Conservation (phyloP, 2,888 invertebrate species). For the Adineta ricciae region DNA sequence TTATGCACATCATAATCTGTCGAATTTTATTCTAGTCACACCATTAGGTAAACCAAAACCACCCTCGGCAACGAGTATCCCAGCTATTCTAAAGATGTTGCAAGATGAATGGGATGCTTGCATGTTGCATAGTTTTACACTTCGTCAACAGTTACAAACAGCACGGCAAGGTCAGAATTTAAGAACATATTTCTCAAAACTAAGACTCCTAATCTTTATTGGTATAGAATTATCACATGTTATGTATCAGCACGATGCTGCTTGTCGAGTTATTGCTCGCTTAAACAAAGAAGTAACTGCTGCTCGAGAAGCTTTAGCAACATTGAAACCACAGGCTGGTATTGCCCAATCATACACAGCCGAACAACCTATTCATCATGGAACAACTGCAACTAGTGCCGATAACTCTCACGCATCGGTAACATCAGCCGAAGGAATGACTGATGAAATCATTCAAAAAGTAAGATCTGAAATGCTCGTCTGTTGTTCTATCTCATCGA, state of each 20-base stretch:
- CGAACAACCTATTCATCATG: background rate
- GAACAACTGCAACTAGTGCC: background rate
- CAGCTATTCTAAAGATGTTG: constrained; percentile 60
- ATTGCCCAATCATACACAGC: background rate
- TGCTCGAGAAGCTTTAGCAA: constrained; percentile 92
- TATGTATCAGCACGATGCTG: constrained; percentile 80
- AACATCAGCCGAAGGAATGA: constrained; percentile 71
- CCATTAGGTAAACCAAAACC: constrained; percentile 88
- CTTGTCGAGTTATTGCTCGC: constrained; percentile 91
- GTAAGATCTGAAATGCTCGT: constrained; percentile 40
- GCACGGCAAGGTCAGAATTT: constrained; percentile 62
- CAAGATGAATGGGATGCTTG: constrained; percentile 69
- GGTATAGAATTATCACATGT: constrained; percentile 32
- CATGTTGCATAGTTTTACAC: constrained; percentile 90
- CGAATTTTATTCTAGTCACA: constrained; percentile 62
- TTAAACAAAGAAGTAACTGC: constrained; percentile 96
- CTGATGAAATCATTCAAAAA: constrained; percentile 79
- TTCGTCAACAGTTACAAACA: constrained; percentile 90
- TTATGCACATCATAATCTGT: too few species aligned
- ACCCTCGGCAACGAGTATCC: constrained; percentile 92
- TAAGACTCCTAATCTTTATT: background rate
- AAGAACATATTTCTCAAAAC: background rate
- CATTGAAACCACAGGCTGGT: constrained; percentile 75
- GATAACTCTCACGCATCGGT: background rate
- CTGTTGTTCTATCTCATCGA: background rate